Evolutionary conservation across 1,140 invertebrate genomes (phyloP), one percentile per base, ranked within the genome.

Genomic region (Drosophila saltans): DNA sequence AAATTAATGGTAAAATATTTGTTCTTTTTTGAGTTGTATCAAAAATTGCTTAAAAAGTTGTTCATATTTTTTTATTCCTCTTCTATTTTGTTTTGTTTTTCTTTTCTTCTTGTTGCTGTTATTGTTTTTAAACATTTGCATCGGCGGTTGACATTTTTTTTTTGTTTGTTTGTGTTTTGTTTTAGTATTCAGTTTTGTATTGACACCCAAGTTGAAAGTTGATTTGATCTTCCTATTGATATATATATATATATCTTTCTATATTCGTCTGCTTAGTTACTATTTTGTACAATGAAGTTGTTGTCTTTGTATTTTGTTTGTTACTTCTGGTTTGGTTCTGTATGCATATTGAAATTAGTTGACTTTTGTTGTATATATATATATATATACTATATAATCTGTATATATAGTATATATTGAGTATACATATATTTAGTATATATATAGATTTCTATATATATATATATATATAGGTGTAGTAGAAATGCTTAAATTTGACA

Each of bases 261-360:
- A 69, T 64, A 40, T 28, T 73, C 59, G 72, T 88, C 70, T 88
- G 83, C 83, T 86, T 86, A 86, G 45, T 52, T 65, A 7, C 83
- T 86, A 86, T 86, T 86, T 86, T 86, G 83, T 86, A 86, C 83
- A 86, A 88, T 86, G 81, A 75, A 83, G 83, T 86, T 86, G 83
- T 86, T 82, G 83, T 86, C 83, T 80, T 86, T 82, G 83, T 86
- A 83, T 80, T 76, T 88, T 86, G 83, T 86, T 86, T 83, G 62
- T 84, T 84, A 78, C 67, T 80, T 84, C 81, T 67, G 66, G 64
- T 55, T 68, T 66, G 39, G 63, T 61, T 69, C 21, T 43, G 66
- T 61, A 52, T 52, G 45, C 21, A 52, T 52, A 52, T 52, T 62
- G 36, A 59, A 55, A 56, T 73, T 69, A 9, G 28, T 58, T 69